Evolutionary conservation across 2,113 vertebrate genomes (phyloP).

Genomic region (Mellivora capensis): DNA sequence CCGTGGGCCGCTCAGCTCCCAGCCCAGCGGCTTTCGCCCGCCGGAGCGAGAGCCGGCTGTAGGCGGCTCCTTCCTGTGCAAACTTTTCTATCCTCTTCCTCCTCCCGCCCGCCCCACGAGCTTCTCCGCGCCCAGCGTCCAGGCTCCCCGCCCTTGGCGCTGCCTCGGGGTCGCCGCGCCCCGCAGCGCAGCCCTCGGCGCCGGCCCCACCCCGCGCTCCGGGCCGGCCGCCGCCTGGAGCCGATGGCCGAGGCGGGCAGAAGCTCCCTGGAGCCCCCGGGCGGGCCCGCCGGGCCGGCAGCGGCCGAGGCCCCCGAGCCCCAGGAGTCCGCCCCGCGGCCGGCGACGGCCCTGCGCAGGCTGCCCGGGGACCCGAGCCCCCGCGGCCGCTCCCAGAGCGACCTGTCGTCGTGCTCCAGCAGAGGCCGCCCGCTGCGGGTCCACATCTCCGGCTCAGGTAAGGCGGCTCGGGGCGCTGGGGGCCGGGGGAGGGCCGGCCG

Average conservation of each 20-base stretch:
- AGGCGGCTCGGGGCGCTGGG: neutral
- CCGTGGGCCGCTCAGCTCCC: neutral
- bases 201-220: conserved; percentile 42
- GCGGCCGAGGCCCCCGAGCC: neutral
- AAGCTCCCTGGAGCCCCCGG: neutral
- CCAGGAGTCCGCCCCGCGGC: neutral
- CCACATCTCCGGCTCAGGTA: conserved; percentile 84
- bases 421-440: conserved; percentile 77
- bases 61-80: conserved; percentile 83
- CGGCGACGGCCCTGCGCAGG: conserved; percentile 5
- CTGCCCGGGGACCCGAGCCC: conserved; percentile 69
- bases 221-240: neutral
- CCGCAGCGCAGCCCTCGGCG: conserved; percentile 34
- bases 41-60: conserved; percentile 60
- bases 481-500: neutral
- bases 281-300: neutral
- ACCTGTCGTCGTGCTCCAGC: conserved; percentile 79
- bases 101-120: conserved; percentile 27
- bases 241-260: conserved; percentile 62
- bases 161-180: conserved; percentile 33
- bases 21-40: conserved; percentile 44
- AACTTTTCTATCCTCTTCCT: conserved; percentile 79
- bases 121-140: neutral
- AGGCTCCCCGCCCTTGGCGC: conserved; percentile 42
- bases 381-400: conserved; percentile 84